phyloP scores from a whole-genome alignment of 2,113 vertebrate genomes.

The Salvelinus alpinus region DNA sequence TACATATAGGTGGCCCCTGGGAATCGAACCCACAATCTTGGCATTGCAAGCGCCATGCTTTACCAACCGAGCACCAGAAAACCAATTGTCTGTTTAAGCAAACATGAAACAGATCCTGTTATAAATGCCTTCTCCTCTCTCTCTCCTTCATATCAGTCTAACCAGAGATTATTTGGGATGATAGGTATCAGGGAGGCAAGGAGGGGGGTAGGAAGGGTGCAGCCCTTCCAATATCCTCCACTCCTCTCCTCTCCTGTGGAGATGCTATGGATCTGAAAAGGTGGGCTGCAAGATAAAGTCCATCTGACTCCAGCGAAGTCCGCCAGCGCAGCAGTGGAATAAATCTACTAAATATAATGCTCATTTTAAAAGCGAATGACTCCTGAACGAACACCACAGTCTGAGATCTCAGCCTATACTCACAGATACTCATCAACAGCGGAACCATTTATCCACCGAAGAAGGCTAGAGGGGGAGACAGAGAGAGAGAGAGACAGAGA shows the following conservation, averaged over 20 bases:
- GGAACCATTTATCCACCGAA: slow-evolving; percentile 43
- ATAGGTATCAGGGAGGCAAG: slow-evolving; percentile 22
- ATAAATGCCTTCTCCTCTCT: slow-evolving; percentile 36
- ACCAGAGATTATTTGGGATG: slow-evolving; percentile 32
- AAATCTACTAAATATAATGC: slow-evolving; percentile 28
- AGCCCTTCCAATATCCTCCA: neutral
- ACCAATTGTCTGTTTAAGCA: slow-evolving; percentile 34
- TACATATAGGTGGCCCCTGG: too few relatives aligned
- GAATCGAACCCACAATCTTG: too few relatives aligned
- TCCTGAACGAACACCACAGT: slow-evolving; percentile 42
- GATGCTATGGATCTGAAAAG: slow-evolving; percentile 24
- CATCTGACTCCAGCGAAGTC: slow-evolving; percentile 51
- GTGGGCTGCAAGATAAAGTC: slow-evolving; percentile 57
- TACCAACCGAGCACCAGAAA: too few relatives aligned
- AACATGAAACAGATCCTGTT: slow-evolving; percentile 42
- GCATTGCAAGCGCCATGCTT: too few relatives aligned
- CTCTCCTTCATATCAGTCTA: slow-evolving; percentile 29
- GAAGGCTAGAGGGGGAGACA: slow-evolving; percentile 23
- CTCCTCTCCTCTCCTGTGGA: slow-evolving; percentile 32
- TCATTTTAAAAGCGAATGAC: slow-evolving; percentile 5
- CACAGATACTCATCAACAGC: slow-evolving; percentile 59
- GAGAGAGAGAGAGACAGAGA: slow-evolving; percentile 41
- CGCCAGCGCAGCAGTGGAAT: slow-evolving; percentile 25
- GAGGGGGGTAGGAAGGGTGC: slow-evolving; percentile 19
- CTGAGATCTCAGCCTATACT: slow-evolving; percentile 50